Evolutionary conservation across 2,797 vertebrate genomes (phyloP).

Genomic region (Gallinago solitaria): DNA sequence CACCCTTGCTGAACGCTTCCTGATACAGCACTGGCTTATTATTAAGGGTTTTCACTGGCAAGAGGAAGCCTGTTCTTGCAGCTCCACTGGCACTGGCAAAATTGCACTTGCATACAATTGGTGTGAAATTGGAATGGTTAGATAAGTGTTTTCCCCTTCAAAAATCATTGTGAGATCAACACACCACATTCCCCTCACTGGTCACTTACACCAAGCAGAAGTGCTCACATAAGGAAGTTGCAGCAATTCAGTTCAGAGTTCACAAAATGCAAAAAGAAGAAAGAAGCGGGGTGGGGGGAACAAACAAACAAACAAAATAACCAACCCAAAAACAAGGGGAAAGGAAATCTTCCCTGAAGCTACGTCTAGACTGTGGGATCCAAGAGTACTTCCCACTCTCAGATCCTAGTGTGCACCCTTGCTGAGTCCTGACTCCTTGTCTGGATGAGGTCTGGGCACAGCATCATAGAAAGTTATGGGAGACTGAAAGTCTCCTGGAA

Average conservation of each 20-base stretch:
- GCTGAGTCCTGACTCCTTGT: background rate
- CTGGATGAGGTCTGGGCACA: background rate
- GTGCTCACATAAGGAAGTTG: background rate
- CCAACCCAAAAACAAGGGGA: background rate
- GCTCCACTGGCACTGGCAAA: background rate
- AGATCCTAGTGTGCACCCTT: background rate
- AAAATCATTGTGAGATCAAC: background rate
- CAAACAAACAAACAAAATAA: background rate
- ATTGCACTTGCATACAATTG: background rate
- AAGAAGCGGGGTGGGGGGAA: background rate
- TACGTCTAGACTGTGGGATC: background rate
- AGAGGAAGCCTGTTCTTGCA: background rate
- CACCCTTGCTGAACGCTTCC: background rate
- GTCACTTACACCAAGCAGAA: background rate
- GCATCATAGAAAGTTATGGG: background rate
- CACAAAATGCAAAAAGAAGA: background rate
- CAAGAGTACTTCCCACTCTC: background rate
- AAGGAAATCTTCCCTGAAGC: slow-evolving; percentile 14
- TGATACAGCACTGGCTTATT: background rate
- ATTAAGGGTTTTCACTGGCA: background rate
- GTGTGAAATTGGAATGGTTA: background rate
- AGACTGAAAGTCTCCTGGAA: background rate
- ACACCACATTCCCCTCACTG: background rate
- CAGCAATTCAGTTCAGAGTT: background rate
- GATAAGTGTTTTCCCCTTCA: background rate